Percentiles rank a stretch among this genome's conserved stretches.
phyloP scores from a whole-genome alignment of 2,113 vertebrate genomes.

The Tringa solitaria region DNA sequence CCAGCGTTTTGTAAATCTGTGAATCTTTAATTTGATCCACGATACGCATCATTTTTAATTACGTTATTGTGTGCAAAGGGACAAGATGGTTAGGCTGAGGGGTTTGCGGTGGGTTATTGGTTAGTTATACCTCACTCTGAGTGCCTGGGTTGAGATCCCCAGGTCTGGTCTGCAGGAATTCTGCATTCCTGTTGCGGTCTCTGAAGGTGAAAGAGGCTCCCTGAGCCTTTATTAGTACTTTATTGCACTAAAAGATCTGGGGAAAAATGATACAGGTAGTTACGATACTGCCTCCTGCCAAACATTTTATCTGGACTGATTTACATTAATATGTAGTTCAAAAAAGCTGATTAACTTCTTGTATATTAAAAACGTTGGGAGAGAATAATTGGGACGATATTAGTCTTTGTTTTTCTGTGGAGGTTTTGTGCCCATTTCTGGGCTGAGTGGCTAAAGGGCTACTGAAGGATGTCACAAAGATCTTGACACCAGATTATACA shows the following conservation, averaged over 20 bases:
- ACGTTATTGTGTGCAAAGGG: neutral
- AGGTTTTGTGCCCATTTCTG: neutral
- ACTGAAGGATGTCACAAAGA: neutral
- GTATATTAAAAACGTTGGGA: neutral
- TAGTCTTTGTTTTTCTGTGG: neutral
- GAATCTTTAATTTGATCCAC: neutral
- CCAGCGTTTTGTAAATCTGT: neutral
- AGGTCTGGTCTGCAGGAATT: neutral
- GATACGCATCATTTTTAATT: neutral
- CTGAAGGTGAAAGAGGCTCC: neutral
- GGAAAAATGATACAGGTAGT: neutral
- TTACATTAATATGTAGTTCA: neutral
- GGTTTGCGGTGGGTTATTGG: rapidly evolving
- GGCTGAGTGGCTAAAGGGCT: neutral
- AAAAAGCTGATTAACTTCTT: neutral
- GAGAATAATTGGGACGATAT: neutral
- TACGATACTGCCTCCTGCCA: neutral
- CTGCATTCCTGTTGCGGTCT: neutral
- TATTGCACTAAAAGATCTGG: neutral
- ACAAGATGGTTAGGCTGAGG: neutral
- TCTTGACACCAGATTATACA: neutral
- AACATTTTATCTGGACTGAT: neutral
- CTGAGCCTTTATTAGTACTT: neutral
- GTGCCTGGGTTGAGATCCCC: neutral
- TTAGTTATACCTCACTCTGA: neutral